Base-by-base conservation (phyloP, 2,113 vertebrate species). In the Stigmatopora argus region DNA sequence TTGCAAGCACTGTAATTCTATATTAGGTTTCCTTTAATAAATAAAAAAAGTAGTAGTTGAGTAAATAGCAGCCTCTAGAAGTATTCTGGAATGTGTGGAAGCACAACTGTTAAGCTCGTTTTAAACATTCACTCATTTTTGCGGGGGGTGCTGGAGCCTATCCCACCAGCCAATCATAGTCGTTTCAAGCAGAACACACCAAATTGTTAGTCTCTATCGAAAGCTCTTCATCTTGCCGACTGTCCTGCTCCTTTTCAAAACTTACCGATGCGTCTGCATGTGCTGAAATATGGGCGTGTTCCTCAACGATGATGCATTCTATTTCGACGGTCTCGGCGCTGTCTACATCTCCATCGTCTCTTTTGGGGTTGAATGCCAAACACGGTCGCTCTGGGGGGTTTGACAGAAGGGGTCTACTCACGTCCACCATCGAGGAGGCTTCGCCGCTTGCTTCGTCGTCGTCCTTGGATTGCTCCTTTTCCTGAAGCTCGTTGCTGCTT, bases 141-240 rank as follows among this genome's bases (percentile, higher is more conserved):
- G 26, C 26, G 3, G 26, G 26, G 26, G 26, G 26, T 31, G 26
- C 26, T 31, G 26, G 26, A 31, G 26, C 26, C 26, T 31, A 31
- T 31, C 26, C 26, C 26, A 31, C 26, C 26, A 31, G 26, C 26
- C 26, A 31, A 31, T 31, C 26, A 31, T 31, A 31, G 3, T 17
- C 21, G 11, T 10, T 7, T 44, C 62, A 66, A 1, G 21, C 56
- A 55, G 67, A 56, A 60, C 66, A 67, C 44, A 61, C 64, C 46
- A 68, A 44, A 67, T 46, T 38, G 51, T 80, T 66, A 8, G 49
- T 64, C 31, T 48, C 19, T 2, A 70, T 56, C 52, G 49, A 64
- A 56, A 64, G 38, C 18, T 74, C 47, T 41, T 69, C 70, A n/a
- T 67, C 21, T 52, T 60, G 34, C 9, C 10, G 57, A 13, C 62